phyloP scores from a whole-genome alignment of 2,888 invertebrate genomes.

The Anticlea derivata region DNA sequence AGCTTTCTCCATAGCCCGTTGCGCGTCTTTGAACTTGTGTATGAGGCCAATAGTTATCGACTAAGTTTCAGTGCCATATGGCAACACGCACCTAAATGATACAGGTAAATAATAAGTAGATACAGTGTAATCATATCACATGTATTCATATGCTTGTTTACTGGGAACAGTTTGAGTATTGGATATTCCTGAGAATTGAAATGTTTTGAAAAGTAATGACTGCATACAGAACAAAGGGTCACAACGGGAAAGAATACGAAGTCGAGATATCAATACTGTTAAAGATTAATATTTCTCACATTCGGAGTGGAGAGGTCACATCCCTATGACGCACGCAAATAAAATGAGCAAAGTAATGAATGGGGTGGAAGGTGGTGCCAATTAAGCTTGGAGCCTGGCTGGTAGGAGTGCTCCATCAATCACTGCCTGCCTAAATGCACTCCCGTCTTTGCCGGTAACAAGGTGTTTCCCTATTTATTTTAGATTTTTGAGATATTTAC shows the following conservation, averaged over 20 bases:
- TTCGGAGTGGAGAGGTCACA: background rate
- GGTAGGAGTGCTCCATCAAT: conserved; percentile 28
- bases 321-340: conserved; percentile 25
- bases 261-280: too few species aligned
- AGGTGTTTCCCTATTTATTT: too few species aligned
- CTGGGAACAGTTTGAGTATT: background rate
- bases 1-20: too few species aligned
- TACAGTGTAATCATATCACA: background rate
- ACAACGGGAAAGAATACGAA: background rate
- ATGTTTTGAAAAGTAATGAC: conserved; percentile 6
- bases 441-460: conserved; percentile 2
- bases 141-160: background rate
- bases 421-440: conserved; percentile 23
- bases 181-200: background rate
- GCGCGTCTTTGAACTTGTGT: too few species aligned
- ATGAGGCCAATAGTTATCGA: too few species aligned
- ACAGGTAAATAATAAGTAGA: too few species aligned
- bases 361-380: conserved; percentile 27
- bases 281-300: background rate
- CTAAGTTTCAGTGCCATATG: too few species aligned
- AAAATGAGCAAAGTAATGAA: conserved; percentile 32
- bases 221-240: conserved; percentile 1
- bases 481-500: conserved; percentile 1
- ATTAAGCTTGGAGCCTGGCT: conserved; percentile 20
- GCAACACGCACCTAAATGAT: too few species aligned